Percentiles rank a stretch among this genome's conserved stretches.
Conservation (phyloP, 2,113 vertebrate genomes). For the Malaclemys terrapin region DNA sequence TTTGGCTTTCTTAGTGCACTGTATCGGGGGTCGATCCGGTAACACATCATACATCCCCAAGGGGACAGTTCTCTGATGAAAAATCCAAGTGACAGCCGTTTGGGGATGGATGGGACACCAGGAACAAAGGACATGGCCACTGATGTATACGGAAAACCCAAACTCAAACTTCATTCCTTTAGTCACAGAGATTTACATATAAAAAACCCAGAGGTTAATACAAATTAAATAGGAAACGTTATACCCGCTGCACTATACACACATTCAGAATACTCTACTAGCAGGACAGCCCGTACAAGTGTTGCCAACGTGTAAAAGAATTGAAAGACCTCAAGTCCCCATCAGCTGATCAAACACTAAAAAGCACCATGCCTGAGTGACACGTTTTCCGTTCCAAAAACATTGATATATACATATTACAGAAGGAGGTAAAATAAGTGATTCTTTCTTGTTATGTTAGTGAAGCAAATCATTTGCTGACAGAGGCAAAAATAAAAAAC, state of each 20-base stretch:
- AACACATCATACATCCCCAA: neutral
- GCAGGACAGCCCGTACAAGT: rapidly evolving
- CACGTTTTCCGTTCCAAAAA: neutral
- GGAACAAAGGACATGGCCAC: neutral
- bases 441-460: neutral
- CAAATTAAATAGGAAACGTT: neutral
- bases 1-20: rapidly evolving
- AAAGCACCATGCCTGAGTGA: neutral
- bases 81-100: neutral
- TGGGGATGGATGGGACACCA: rapidly evolving
- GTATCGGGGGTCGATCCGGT: neutral
- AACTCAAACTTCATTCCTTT: neutral
- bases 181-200: neutral
- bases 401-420: too few relatives aligned
- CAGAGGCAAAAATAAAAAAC: neutral
- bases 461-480: neutral
- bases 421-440: too few relatives aligned
- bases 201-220: neutral
- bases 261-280: rapidly evolving
- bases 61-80: neutral
- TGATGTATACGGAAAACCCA: neutral
- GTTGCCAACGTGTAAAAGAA: neutral
- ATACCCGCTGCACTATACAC: neutral
- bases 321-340: rapidly evolving
- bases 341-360: rapidly evolving